These are phyloP conservation scores for Melinaea menophilus DNA, from an alignment of 2,888 invertebrate species.

Conservation along the genomic window DNA sequence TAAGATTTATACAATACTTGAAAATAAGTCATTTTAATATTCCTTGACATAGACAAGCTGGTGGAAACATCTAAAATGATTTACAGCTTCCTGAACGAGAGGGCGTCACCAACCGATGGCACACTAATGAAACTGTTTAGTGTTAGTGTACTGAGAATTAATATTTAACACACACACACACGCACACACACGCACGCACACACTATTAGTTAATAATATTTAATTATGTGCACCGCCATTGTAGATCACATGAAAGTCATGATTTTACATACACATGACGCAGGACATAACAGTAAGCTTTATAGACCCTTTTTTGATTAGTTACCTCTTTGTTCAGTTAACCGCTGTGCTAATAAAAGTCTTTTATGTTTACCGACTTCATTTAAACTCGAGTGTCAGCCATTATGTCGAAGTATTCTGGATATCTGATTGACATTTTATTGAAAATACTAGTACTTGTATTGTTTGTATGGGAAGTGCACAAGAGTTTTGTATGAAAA, in stretches of 20 bases:
- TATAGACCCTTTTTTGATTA: conserved; percentile 55
- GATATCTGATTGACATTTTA: conserved; percentile 32
- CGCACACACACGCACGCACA: no score
- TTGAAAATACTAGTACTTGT: conserved; percentile 19
- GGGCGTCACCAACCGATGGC: conserved; percentile 53
- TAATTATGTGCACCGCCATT: neutral
- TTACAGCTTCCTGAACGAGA: conserved; percentile 68
- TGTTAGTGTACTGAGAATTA: conserved; percentile 11
- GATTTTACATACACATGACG: neutral
- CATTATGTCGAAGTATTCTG: conserved; percentile 18
- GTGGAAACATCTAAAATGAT: conserved; percentile 56
- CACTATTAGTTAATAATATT: conserved; percentile 2
- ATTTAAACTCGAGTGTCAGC: conserved; percentile 26
- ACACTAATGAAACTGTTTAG: conserved; percentile 32
- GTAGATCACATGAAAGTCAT: neutral
- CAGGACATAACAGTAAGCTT: neutral
- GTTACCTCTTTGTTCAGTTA: conserved; percentile 52
- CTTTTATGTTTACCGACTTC: conserved; percentile 36
- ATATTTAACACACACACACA: neutral
- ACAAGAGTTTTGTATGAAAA: neutral
- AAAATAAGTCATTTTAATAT: neutral
- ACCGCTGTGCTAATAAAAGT: conserved; percentile 36
- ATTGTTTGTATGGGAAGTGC: conserved; percentile 15
- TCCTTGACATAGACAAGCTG: conserved; percentile 41
- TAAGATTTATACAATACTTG: no score